Base-by-base conservation (phyloP, 37 sponge, comb jelly and placozoan species). In the Theonella swinhoei region DNA sequence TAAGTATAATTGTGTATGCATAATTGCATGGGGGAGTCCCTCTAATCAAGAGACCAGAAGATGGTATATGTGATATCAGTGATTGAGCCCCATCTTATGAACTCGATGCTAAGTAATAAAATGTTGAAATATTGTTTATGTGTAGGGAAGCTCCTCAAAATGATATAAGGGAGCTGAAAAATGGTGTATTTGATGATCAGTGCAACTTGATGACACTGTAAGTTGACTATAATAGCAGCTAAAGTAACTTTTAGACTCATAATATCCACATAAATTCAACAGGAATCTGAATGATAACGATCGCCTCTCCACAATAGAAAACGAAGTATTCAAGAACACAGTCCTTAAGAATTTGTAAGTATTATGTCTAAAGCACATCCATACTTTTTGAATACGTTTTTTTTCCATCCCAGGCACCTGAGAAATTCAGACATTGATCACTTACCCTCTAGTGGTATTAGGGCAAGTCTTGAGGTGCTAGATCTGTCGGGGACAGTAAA, bases 401-500 rank as follows among this genome's bases (percentile, higher is more conserved):
- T 47, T 47, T 47, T 14, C 54, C 7, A 47, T 14, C 14, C 54
- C 54, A 47, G 54, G 7, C 14, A 7, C 14, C 14, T 47, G 14
- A 14, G 11, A 47, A 47, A 47, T 47, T 17, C 54, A 17, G 54
- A 7, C 14, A 47, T 47, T 14, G 14, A 14, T 14, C 7, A 47
- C 54, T 14, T 47, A 7, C 54, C 54, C 11, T 47, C 54, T 17
- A 47, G 54, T 33, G 69, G 73, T 9, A 0, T 90, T 0, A 24
- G 80, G 36, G 33, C 23, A 23, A 22, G 24, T 2, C 61, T 90
- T 25, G 4, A 72, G 35, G 29, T 34, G 17, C 70, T 90, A 20
- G 23, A 74, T 26, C 62, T 90, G 2, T 64, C 37, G 28, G 81
- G 77, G 30, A 59, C 41, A 0, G 25, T 0, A 4, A 31, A 80